Evolutionary conservation across 2,888 invertebrate genomes (phyloP).

Genomic region (Alsophila aescularia): DNA sequence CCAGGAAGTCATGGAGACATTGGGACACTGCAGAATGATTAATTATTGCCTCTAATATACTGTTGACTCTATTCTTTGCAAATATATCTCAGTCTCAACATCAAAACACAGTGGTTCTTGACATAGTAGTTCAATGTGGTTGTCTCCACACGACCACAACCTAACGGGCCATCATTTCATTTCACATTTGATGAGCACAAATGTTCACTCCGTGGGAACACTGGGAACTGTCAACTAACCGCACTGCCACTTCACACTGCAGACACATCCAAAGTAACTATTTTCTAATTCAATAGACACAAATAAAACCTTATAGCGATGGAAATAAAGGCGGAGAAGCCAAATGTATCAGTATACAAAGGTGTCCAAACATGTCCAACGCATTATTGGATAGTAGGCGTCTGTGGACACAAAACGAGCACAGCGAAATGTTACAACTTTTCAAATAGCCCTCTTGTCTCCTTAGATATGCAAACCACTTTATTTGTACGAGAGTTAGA

Average conservation of each 20-base stretch:
- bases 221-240: slow-evolving; percentile 66
- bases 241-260: slow-evolving; percentile 37
- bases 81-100: background rate
- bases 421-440: slow-evolving; percentile 35
- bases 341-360: too few species aligned
- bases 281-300: slow-evolving; percentile 9
- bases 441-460: slow-evolving; percentile 36
- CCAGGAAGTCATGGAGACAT: too few species aligned
- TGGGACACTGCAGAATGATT: too few species aligned
- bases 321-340: slow-evolving; percentile 14
- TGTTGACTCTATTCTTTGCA: too few species aligned
- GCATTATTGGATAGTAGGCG: slow-evolving; percentile 34
- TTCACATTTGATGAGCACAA: slow-evolving; percentile 65
- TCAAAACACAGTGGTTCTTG: background rate
- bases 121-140: slow-evolving; percentile 1
- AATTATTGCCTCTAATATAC: too few species aligned
- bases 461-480: slow-evolving; percentile 35
- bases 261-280: slow-evolving; percentile 24
- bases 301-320: slow-evolving; percentile 16
- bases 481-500: slow-evolving; percentile 36
- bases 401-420: slow-evolving; percentile 36
- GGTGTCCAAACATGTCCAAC: slow-evolving; percentile 22
- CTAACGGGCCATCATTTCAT: slow-evolving; percentile 64
- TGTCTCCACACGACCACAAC: slow-evolving; percentile 41
- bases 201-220: slow-evolving; percentile 44